Conservation (phyloP, 1,140 invertebrate genomes). For the Papilio machaon region DNA sequence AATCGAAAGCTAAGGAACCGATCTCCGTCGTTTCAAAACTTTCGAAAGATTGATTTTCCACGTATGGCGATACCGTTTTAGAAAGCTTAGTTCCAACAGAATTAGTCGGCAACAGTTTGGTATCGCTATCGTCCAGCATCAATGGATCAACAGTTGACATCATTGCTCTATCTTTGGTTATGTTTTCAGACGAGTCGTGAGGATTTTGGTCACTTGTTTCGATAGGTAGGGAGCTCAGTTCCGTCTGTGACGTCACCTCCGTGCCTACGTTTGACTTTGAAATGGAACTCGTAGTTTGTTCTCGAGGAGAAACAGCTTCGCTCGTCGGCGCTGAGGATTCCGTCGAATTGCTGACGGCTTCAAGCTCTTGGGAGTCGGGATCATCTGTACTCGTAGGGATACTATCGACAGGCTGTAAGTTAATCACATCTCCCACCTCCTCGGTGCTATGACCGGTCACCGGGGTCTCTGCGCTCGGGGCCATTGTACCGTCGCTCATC, state of each 20-base stretch:
- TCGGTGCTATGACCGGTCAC: neutral
- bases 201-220: constrained; percentile 78
- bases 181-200: constrained; percentile 60
- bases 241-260: constrained; percentile 67
- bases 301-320: constrained; percentile 41
- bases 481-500: constrained; percentile 15
- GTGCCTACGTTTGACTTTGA: constrained; percentile 62
- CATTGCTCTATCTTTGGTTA: constrained; percentile 55
- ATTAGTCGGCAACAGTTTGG: constrained; percentile 49
- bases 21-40: constrained; percentile 72
- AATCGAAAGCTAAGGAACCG: constrained; percentile 61
- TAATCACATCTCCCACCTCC: constrained; percentile 14
- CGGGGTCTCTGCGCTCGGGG: neutral
- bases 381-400: constrained; percentile 48
- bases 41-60: constrained; percentile 57
- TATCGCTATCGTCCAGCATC: constrained; percentile 43
- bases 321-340: constrained; percentile 38
- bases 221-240: constrained; percentile 72
- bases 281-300: constrained; percentile 55
- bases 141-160: constrained; percentile 51
- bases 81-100: constrained; percentile 56
- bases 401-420: constrained; percentile 1
- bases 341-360: constrained; percentile 14
- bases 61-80: constrained; percentile 45
- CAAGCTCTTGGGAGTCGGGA: constrained; percentile 39